phyloP scores from a whole-genome alignment of 2,797 vertebrate genomes.

The Benthosema pterotum region DNA sequence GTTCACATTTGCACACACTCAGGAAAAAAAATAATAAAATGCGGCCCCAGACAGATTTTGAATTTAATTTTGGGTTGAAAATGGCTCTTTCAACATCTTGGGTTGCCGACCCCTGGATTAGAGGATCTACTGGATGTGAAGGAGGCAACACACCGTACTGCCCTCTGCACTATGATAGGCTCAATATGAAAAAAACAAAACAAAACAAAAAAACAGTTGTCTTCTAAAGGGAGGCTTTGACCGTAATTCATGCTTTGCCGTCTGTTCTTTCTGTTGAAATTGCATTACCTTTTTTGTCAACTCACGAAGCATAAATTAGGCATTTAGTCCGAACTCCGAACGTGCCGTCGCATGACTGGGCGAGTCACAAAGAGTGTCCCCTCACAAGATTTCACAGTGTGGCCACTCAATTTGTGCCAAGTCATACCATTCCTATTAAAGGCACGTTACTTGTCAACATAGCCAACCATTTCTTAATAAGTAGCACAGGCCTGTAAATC shows the following conservation, averaged over 20 bases:
- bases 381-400: slow-evolving; percentile 31
- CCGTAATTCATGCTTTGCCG: background rate
- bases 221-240: slow-evolving; percentile 8
- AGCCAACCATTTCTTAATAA: slow-evolving; percentile 27
- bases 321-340: slow-evolving; percentile 20
- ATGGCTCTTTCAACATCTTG: too few relatives aligned
- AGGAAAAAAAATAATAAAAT: too few relatives aligned
- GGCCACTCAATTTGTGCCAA: background rate
- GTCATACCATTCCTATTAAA: slow-evolving; percentile 40
- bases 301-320: background rate
- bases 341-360: background rate
- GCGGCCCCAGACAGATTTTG: too few relatives aligned
- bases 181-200: too few relatives aligned
- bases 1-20: too few relatives aligned
- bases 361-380: slow-evolving; percentile 1
- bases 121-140: too few relatives aligned
- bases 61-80: too few relatives aligned
- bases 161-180: too few relatives aligned
- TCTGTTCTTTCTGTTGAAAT: background rate
- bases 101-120: too few relatives aligned
- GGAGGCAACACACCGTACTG: too few relatives aligned
- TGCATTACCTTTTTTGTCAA: background rate
- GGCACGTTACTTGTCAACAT: slow-evolving; percentile 15
- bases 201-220: too few relatives aligned
- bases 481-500: slow-evolving; percentile 14